phyloP scores from a whole-genome alignment of 2,113 vertebrate genomes.

The Alligator mississippiensis region DNA sequence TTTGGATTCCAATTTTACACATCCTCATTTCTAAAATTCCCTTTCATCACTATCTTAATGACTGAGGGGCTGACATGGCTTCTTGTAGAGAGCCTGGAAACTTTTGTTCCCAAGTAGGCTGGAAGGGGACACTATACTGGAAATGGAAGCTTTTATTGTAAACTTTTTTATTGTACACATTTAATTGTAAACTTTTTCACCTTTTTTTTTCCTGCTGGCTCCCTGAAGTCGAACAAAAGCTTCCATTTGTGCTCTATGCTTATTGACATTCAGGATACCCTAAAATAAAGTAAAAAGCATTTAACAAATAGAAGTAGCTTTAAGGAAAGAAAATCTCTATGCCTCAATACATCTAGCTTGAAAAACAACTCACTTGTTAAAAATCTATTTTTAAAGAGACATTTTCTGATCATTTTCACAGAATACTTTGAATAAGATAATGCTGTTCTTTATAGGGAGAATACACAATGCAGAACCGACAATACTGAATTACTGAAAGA shows the following conservation, averaged over 20 bases:
- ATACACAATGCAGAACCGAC: not conserved
- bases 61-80: not conserved
- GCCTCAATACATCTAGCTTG: rapidly evolving
- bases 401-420: not conserved
- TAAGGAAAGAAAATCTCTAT: not conserved
- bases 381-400: not conserved
- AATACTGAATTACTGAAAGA: not conserved
- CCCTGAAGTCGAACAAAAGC: constrained; percentile 87
- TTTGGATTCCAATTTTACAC: not conserved
- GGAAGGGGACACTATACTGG: not conserved
- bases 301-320: not conserved
- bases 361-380: not conserved
- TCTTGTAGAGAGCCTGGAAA: not conserved
- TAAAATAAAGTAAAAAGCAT: constrained; percentile 63
- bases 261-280: constrained; percentile 92
- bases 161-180: not conserved
- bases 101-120: not conserved
- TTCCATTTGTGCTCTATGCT: constrained; percentile 90
- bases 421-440: not conserved
- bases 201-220: constrained; percentile 85
- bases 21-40: not conserved
- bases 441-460: rapidly evolving
- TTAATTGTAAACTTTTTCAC: constrained; percentile 60
- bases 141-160: not conserved
- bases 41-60: not conserved